phyloP scores from a whole-genome alignment of 2,888 invertebrate species.

The Argyra leucocephala region DNA sequence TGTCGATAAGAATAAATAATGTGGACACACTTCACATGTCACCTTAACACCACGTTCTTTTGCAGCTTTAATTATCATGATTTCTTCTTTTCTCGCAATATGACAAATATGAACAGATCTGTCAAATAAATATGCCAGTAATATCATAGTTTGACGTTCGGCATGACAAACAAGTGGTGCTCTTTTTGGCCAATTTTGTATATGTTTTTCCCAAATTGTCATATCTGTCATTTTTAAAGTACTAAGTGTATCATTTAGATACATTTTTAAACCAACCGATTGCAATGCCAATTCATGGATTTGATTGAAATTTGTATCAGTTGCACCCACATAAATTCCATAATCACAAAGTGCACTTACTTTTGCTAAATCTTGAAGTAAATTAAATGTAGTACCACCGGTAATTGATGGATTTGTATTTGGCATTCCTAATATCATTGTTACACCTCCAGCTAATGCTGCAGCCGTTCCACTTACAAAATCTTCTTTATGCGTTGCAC shows the following conservation, averaged over 20 bases:
- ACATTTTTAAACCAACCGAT: conserved; percentile 92
- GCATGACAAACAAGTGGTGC: conserved; percentile 93
- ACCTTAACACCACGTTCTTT: conserved; percentile 84
- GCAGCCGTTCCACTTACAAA: conserved; percentile 86
- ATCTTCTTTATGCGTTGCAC: conserved; percentile 94
- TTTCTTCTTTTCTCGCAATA: conserved; percentile 92
- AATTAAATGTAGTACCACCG: conserved; percentile 66
- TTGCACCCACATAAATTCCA: conserved; percentile 87
- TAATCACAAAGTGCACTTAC: conserved; percentile 89
- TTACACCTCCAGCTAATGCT: conserved; percentile 85
- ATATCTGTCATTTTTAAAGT: conserved; percentile 80
- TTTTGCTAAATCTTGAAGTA: conserved; percentile 75
- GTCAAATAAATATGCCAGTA: conserved; percentile 77
- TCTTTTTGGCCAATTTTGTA: conserved; percentile 85
- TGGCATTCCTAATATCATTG: conserved; percentile 95
- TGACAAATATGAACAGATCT: conserved; percentile 93
- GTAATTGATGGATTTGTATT: conserved; percentile 90
- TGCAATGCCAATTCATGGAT: conserved; percentile 66
- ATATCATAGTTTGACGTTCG: conserved; percentile 85
- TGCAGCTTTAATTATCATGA: conserved; percentile 76
- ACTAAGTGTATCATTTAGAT: conserved; percentile 92
- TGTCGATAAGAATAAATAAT: conserved; percentile 87
- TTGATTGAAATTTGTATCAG: conserved; percentile 65
- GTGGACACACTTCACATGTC: conserved; percentile 97
- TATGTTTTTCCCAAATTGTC: conserved; percentile 85